A percentile compares a stretch with the other conserved stretches of the same genome.
phyloP scores from a whole-genome alignment of 1,140 invertebrate genomes.

The Drosophila sp. region DNA sequence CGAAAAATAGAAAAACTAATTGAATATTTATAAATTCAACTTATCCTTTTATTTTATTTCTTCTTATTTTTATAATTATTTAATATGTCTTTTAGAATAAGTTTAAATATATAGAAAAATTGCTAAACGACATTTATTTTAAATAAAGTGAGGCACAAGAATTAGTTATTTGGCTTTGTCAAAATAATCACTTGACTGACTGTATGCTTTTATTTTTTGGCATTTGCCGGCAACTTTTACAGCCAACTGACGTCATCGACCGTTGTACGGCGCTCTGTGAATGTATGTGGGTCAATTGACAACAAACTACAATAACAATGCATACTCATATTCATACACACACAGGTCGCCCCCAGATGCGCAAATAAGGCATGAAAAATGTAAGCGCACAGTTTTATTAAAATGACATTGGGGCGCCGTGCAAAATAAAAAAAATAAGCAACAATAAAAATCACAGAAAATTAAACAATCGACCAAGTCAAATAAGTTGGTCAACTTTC shows the following conservation, averaged over 20 bases:
- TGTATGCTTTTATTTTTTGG: constrained; percentile 43
- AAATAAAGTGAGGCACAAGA: too few relatives aligned
- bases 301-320: constrained; percentile 67
- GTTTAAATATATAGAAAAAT: too few relatives aligned
- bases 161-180: too few relatives aligned
- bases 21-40: too few relatives aligned
- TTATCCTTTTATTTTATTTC: too few relatives aligned
- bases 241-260: constrained; percentile 64
- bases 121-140: too few relatives aligned
- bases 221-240: constrained; percentile 67
- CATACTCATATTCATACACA: constrained; percentile 35
- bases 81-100: too few relatives aligned
- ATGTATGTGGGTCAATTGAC: constrained; percentile 72
- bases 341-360: constrained; percentile 46
- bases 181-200: too few relatives aligned
- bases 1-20: too few relatives aligned
- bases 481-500: constrained; percentile 40
- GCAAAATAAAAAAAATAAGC: constrained; percentile 43
- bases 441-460: constrained; percentile 14
- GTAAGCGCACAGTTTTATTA: constrained; percentile 75
- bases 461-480: constrained; percentile 18
- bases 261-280: constrained; percentile 51
- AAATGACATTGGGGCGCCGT: constrained; percentile 70
- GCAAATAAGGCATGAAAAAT: constrained; percentile 74
- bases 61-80: too few relatives aligned